Evolutionary conservation across 1,140 invertebrate species (phyloP), one percentile per base, ranked within the genome.

Genomic region (Maconellicoccus hirsutus): DNA sequence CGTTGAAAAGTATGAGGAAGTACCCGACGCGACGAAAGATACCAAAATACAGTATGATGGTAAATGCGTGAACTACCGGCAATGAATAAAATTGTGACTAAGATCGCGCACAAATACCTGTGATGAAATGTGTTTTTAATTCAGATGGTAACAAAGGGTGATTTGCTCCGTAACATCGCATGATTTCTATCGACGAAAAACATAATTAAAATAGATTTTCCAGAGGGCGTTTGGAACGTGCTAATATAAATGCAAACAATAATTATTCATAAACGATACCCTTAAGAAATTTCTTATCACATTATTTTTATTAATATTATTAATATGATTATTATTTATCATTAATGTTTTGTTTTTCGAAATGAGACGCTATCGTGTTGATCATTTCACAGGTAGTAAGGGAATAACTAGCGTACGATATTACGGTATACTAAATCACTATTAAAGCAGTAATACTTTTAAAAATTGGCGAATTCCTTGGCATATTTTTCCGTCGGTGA

Each of bases 381-480:
- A 52, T 52, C n/a, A 52, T 52, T 52, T 52, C 42, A 52, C 42
- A 52, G 42, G 42, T 52, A 52, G 42, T 6, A n/a, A n/a, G 14
- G 22, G 25, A 59, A 66, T 19, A 10, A 8, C 10, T 66, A 66
- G 61, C 25, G 61, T 66, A 66, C 61, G 25, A 25, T 4, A 26
- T 66, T 25, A 66, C 25, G 25, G 8, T 66, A 23, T 66, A 66
- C 61, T 25, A 66, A 66, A 25, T 66, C 61, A 66, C 61, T 66
- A 66, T 66, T 23, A 23, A 66, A 66, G 61, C 61, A 66, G 33
- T 66, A 66, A 70, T 71, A 71, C 52, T 71, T 71, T 92, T 90
- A 98, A 85, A 98, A 98, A 80, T 97, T 93, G 73, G 92, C 93
- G 84, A 98, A 98, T 82, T 98, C 96, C 84, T 96, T 96, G 81